Base-by-base conservation (phyloP, 1,140 invertebrate genomes). In the Chymomyza costata region DNA sequence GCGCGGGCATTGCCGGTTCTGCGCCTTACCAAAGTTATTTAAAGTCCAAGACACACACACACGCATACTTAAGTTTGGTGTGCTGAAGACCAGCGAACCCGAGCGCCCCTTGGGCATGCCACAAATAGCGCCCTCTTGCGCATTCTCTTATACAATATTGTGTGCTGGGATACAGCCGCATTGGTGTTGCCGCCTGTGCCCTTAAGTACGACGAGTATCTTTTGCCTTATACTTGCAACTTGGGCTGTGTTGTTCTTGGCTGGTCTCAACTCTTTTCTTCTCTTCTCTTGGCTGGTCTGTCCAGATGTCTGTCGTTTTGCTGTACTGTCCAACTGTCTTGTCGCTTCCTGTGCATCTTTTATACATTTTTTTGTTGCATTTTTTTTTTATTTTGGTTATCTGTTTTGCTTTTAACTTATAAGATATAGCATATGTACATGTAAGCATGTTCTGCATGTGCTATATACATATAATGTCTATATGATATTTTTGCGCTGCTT, bases 371-470 rank as follows among this genome's bases (percentile, higher is more conserved):
- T 49, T 46, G 21, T 25, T 25, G 21, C 8, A 3, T 64, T 49
- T 64, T 64, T 55, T 64, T 64, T n/a, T n/a, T 67, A 51, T 71
- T 54, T 47, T 46, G 49, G 11, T 65, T 56, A 56, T 61, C 65
- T 63, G n/a, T n/a, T 52, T 48, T 38, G 48, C 34, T n/a, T n/a
- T n/a, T n/a, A n/a, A n/a, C n/a, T n/a, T n/a, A n/a, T n/a, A n/a
- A n/a, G n/a, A n/a, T n/a, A n/a, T n/a, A n/a, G 19, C 3, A 31
- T 47, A 15, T 32, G n/a, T 55, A 10, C 21, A 13, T 47, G 17
- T 35, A 19, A 15, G 11, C 35, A 15, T 17, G 18, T 34, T 43
- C 8, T 44, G 18, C n/a, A 37, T 37, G 37, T 52, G 43, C 21
- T 25, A 25, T 52, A 15, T 39, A 52, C 35, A 35, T 58, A 43